Base-by-base conservation (phyloP, 2,797 vertebrate species). In the Sebastes umbrosus region DNA sequence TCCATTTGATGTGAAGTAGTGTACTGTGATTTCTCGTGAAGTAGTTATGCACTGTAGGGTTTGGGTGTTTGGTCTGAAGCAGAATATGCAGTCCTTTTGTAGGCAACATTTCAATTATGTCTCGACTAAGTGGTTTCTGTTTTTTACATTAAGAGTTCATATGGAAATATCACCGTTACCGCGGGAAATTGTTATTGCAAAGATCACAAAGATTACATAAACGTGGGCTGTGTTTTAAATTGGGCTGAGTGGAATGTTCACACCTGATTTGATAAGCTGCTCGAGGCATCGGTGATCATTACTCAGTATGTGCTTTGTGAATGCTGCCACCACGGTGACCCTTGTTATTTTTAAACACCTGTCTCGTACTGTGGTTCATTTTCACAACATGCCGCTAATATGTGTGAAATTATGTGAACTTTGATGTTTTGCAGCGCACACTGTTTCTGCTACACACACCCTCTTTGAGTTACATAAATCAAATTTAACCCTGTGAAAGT, bases 71-170 rank as follows among this genome's bases (percentile, higher is more conserved):
- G 50, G 66, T 82, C 68, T 81, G 57, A 70, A 69, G 69, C 65
- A 76, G 24, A 77, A 83, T 60, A 73, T 70, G 25, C 59, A 34
- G 62, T 75, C 34, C 69, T 73, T 75, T 52, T 62, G 66, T 86
- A 58, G 76, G 70, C 72, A 68, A 79, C 76, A 83, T 85, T 84
- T 86, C 50, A 90, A 83, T 88, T 65, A 80, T 75, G 68, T 89
- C 79, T 88, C 14, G 1, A 55, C n/a, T 63, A 34, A 84, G 66
- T 73, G 71, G 25, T 67, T 22, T 79, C 75, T 82, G 50, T 84
- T 88, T 81, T 86, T 83, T 64, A 70, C 67, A 67, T 81, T 58
- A 60, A 55, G 57, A 60, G 68, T 77, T 83, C 50, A 73, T 82
- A 87, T 84, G 78, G 62, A 91, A 79, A 92, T 92, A 12, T 78